phyloP scores from a whole-genome alignment of 2,113 vertebrate species.

The Bos indicus region DNA sequence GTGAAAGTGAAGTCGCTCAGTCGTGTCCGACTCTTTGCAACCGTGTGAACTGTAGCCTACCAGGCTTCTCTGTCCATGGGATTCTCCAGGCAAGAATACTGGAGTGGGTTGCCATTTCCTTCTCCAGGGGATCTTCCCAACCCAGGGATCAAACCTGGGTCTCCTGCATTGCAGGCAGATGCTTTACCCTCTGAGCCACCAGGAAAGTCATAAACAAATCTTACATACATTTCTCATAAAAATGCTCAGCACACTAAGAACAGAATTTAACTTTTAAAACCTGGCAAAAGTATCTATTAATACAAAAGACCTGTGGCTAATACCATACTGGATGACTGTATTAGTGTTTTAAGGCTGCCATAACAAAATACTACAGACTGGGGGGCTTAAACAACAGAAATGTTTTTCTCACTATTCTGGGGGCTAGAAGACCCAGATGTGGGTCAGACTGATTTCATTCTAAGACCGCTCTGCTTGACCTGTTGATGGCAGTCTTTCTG shows the following conservation, averaged over 20 bases:
- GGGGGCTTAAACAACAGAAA: background rate
- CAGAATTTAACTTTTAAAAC: slow-evolving; percentile 1
- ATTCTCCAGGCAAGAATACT: no score
- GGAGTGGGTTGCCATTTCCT: no score
- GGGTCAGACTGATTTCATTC: background rate
- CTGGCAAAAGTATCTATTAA: background rate
- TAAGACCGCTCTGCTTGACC: background rate
- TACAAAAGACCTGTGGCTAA: background rate
- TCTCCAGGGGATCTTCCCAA: no score
- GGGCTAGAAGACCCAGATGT: background rate
- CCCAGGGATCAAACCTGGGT: no score
- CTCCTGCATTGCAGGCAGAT: no score
- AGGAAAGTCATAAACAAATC: background rate
- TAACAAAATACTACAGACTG: background rate
- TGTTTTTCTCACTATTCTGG: background rate
- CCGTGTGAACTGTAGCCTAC: no score
- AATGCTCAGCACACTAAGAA: slow-evolving; percentile 1
- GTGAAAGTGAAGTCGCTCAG: no score
- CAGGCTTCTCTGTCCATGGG: no score
- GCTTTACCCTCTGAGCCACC: no score
- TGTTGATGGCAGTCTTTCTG: background rate
- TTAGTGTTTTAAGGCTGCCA: background rate
- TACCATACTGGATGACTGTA: background rate
- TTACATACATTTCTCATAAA: slow-evolving; percentile 3
- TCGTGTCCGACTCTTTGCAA: no score